These are phyloP conservation scores for Sceloporus undulatus DNA, from an alignment of 2,113 vertebrate genomes.

Conservation along the genomic window DNA sequence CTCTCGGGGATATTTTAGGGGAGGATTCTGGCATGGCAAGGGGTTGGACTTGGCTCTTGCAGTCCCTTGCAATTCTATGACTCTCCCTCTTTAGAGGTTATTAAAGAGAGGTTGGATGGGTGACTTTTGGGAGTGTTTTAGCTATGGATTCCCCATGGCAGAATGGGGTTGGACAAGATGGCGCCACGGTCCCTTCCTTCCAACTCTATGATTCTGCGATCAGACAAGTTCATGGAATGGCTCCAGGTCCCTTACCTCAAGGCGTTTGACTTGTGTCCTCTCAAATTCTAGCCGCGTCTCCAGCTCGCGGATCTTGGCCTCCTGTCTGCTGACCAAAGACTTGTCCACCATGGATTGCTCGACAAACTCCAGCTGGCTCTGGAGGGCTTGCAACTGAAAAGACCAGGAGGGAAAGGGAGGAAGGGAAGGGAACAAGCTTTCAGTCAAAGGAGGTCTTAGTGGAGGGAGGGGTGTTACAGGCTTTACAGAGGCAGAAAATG, in stretches of 20 bases:
- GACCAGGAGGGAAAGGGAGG: not conserved
- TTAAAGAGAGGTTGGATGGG: too few relatives aligned
- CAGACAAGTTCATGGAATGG: too few relatives aligned
- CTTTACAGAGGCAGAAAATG: too few relatives aligned
- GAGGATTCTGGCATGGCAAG: too few relatives aligned
- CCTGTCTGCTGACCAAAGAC: slow-evolving; percentile 93
- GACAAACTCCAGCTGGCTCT: slow-evolving; percentile 96
- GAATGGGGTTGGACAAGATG: not conserved
- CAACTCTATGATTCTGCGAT: too few relatives aligned
- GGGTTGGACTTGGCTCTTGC: not conserved
- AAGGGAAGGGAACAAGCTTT: slow-evolving; percentile 16
- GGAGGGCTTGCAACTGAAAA: slow-evolving; percentile 89
- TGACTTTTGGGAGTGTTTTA: too few relatives aligned
- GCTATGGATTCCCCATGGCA: not conserved
- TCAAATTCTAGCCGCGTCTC: slow-evolving; percentile 97
- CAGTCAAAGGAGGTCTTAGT: not conserved
- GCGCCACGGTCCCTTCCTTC: not conserved
- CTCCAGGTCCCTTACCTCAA: slow-evolving; percentile 84
- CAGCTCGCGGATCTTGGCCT: slow-evolving; percentile 94
- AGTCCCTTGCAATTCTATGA: too few relatives aligned
- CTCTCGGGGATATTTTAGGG: too few relatives aligned
- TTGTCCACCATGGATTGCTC: slow-evolving; percentile 99
- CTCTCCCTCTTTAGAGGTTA: not conserved
- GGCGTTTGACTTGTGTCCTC: slow-evolving; percentile 95
- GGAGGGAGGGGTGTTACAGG: not conserved